Conservation (phyloP, 2,888 invertebrate species). For the Pristionchus mayeri region DNA sequence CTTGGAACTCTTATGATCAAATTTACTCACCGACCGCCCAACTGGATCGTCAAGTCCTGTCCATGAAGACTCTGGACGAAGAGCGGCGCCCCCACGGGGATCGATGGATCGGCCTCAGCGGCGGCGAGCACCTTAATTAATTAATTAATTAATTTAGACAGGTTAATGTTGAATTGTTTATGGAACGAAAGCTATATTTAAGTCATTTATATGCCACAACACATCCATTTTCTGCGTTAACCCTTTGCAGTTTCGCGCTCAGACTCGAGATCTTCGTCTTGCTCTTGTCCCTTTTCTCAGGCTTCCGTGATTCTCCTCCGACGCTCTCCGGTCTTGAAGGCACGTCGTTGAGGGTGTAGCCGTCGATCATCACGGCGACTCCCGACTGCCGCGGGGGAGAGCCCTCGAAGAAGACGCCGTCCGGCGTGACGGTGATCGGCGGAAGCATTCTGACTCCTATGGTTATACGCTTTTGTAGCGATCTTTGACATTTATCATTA, state of each 20-base stretch:
- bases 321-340: neutral
- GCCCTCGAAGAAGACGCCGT: neutral
- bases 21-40: slow-evolving; percentile 50
- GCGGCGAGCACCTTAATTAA: slow-evolving; percentile 62
- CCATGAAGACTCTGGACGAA: slow-evolving; percentile 71
- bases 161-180: too few species aligned
- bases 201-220: too few species aligned
- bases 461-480: too few species aligned
- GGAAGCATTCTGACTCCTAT: neutral
- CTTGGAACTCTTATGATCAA: too few species aligned
- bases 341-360: neutral
- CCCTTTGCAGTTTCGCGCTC: slow-evolving; percentile 54
- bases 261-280: slow-evolving; percentile 62
- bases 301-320: neutral
- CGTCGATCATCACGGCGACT: neutral
- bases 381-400: neutral
- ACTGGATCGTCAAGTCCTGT: slow-evolving; percentile 57
- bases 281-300: neutral
- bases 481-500: too few species aligned
- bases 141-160: too few species aligned
- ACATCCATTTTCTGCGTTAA: too few species aligned
- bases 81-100: slow-evolving; percentile 73
- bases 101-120: slow-evolving; percentile 66
- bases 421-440: slow-evolving; percentile 1
- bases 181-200: too few species aligned